These are phyloP conservation scores for Trinectes maculatus DNA, from an alignment of 2,113 vertebrate species.

Conservation along the genomic window DNA sequence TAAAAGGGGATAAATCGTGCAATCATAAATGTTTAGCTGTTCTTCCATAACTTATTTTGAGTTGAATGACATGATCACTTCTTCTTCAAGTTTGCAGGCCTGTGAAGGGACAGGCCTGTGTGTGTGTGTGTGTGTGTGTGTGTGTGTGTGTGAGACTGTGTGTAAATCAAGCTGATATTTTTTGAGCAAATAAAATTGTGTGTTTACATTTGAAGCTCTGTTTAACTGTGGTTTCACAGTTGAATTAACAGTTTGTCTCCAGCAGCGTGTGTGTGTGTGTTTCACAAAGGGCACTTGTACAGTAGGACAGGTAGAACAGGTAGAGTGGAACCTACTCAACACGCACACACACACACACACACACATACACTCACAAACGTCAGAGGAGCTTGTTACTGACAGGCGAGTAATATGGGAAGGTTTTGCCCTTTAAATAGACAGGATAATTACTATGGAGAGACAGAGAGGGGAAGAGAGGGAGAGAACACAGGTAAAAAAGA, in stretches of 20 bases:
- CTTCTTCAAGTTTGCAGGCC: too few relatives aligned
- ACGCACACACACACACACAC: conserved; percentile 27
- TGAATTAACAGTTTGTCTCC: conserved; percentile 10
- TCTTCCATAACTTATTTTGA: too few relatives aligned
- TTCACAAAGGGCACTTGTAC: conserved; percentile 55
- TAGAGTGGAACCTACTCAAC: conserved; percentile 27
- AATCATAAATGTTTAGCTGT: too few relatives aligned
- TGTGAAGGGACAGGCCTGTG: too few relatives aligned
- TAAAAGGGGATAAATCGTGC: too few relatives aligned
- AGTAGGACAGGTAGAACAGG: conserved; percentile 71
- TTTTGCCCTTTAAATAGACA: conserved; percentile 71
- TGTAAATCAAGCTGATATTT: conserved; percentile 27
- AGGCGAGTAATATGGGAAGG: conserved; percentile 66
- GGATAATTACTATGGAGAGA: conserved; percentile 66
- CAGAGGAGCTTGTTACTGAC: conserved; percentile 35
- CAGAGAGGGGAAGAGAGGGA: conserved; percentile 6
- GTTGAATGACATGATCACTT: too few relatives aligned
- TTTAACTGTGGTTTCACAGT: conserved; percentile 26
- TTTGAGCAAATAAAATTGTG: conserved; percentile 29
- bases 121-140: too few relatives aligned
- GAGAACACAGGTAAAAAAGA: conserved; percentile 5
- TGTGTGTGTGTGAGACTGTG: conserved; percentile 4
- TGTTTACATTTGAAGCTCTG: conserved; percentile 27
- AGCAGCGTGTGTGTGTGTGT: conserved; percentile 10
- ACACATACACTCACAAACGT: conserved; percentile 23